Evolutionary conservation across 1,140 invertebrate species (phyloP).

Genomic region (Aleiodes sp.): DNA sequence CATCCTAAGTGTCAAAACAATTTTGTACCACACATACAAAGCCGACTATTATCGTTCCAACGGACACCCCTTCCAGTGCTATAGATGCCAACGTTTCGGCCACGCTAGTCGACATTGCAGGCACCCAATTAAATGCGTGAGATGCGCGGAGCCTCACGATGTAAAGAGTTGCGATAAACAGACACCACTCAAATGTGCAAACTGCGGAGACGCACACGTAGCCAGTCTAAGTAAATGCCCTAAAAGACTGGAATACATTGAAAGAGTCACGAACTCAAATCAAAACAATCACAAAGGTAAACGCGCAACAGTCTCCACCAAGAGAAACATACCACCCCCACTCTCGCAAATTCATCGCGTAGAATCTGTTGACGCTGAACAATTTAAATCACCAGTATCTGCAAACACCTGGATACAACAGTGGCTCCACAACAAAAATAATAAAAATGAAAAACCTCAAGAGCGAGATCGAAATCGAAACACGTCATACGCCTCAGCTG

Average conservation of each 20-base stretch:
- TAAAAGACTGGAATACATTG: background rate
- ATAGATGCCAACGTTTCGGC: background rate
- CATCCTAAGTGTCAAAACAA: too few species aligned
- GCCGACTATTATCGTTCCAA: background rate
- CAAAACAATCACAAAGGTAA: background rate
- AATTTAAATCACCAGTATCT: too few species aligned
- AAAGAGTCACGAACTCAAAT: background rate
- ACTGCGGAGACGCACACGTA: background rate
- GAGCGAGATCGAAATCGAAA: too few species aligned
- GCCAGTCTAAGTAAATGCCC: background rate
- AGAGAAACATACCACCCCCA: too few species aligned
- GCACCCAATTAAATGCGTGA: background rate
- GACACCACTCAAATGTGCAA: background rate
- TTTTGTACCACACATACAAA: conserved; percentile 8
- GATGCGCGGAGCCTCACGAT: background rate
- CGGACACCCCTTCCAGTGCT: conserved; percentile 18
- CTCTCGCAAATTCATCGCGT: too few species aligned
- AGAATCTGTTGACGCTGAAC: too few species aligned
- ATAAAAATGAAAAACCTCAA: too few species aligned
- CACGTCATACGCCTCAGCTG: too few species aligned
- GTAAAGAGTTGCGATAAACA: background rate
- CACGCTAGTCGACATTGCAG: conserved; percentile 8
- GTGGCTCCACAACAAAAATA: too few species aligned
- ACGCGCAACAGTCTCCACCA: background rate
- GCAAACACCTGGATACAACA: too few species aligned